Conservation (phyloP, 1,140 invertebrate genomes). For the Drosophila serrata region DNA sequence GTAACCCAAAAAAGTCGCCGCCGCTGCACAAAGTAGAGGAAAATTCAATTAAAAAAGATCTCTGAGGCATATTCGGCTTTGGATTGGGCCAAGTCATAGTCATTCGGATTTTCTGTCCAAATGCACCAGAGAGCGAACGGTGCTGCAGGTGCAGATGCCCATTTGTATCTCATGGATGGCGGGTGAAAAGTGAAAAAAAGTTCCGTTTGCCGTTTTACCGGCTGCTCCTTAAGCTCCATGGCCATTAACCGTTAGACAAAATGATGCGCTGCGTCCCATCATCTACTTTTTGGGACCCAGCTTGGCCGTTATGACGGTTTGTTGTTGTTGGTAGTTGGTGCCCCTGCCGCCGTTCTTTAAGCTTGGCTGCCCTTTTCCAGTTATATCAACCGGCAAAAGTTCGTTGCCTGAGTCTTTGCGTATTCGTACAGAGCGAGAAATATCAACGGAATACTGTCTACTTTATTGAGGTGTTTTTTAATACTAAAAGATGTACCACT, state of each 20-base stretch:
- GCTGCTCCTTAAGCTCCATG: slow-evolving; percentile 48
- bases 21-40: slow-evolving; percentile 36
- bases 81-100: slow-evolving; percentile 52
- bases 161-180: slow-evolving; percentile 61
- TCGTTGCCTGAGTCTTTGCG: slow-evolving; percentile 67
- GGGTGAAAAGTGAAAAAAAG: slow-evolving; percentile 76
- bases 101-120: slow-evolving; percentile 54
- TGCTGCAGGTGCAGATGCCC: slow-evolving; percentile 53
- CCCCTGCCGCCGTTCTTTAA: slow-evolving; percentile 29
- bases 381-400: slow-evolving; percentile 57
- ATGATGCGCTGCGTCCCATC: slow-evolving; percentile 50
- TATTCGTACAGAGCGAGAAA: slow-evolving; percentile 10
- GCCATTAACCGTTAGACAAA: slow-evolving; percentile 72
- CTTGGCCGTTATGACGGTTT: slow-evolving; percentile 60
- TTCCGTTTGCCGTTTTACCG: slow-evolving; percentile 62
- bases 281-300: slow-evolving; percentile 53
- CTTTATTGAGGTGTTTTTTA: background rate
- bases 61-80: slow-evolving; percentile 8
- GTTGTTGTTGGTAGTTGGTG: slow-evolving; percentile 21
- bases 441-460: background rate
- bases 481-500: background rate
- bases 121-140: slow-evolving; percentile 11
- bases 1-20: slow-evolving; percentile 48
- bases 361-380: slow-evolving; percentile 60
- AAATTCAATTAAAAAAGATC: slow-evolving; percentile 69